These are phyloP conservation scores for Sepiola atlantica DNA, from an alignment of 2,888 invertebrate species.

Conservation along the genomic window DNA sequence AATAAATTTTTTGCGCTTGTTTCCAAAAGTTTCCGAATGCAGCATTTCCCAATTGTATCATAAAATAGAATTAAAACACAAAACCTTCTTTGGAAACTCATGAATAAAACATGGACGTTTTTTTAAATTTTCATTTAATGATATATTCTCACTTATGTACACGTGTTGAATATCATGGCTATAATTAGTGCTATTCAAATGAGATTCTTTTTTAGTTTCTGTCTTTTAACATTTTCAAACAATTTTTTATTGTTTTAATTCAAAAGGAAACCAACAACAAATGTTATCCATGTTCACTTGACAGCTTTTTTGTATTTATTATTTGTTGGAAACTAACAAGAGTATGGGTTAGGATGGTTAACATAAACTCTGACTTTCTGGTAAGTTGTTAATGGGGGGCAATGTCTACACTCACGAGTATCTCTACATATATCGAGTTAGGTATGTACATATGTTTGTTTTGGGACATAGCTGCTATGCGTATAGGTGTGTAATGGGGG, in stretches of 20 bases:
- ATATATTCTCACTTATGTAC: conserved; percentile 19
- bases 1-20: background rate
- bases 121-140: background rate
- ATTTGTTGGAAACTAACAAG: background rate
- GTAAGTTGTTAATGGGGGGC: background rate
- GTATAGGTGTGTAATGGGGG: too few species aligned
- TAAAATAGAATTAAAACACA: background rate
- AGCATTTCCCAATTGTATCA: background rate
- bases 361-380: background rate
- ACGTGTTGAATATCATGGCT: background rate
- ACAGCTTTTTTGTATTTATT: background rate
- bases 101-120: conserved; percentile 1
- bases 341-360: background rate
- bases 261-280: background rate
- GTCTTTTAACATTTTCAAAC: background rate
- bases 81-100: background rate
- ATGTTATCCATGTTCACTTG: background rate
- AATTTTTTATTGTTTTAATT: background rate
- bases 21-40: background rate
- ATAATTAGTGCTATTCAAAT: conserved; percentile 14
- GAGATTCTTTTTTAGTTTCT: background rate
- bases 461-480: too few species aligned
- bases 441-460: too few species aligned
- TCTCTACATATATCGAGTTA: too few species aligned
- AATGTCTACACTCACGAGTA: background rate